Percentiles rank a stretch among this genome's conserved stretches.
Evolutionary conservation across 2,797 vertebrate species (phyloP).

Genomic region (Echeneis naucrates): DNA sequence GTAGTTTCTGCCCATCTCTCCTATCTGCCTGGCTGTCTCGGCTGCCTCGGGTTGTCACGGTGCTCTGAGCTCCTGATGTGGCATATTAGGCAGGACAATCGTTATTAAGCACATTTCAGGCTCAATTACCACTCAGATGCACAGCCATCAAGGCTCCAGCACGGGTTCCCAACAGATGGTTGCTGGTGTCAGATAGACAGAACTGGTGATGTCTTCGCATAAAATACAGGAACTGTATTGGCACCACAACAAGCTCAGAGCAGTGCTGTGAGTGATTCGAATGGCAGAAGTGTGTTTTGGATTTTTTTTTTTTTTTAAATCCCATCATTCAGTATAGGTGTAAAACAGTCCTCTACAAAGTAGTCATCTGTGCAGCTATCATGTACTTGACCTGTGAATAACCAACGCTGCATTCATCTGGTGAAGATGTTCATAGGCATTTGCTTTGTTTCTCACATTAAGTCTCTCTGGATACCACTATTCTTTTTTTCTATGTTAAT

Average conservation of each 20-base stretch:
- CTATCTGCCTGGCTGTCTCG: conserved; percentile 65
- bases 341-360: conserved; percentile 11
- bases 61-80: conserved; percentile 80
- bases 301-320: no score
- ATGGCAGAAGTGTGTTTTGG: conserved; percentile 5
- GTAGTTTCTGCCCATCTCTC: conserved; percentile 71
- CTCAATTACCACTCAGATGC: conserved; percentile 83
- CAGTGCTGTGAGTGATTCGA: conserved; percentile 18
- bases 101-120: conserved; percentile 86
- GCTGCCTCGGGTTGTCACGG: conserved; percentile 76
- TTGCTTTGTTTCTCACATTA: conserved; percentile 87
- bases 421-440: conserved; percentile 81
- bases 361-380: conserved; percentile 29
- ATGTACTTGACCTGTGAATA: conserved; percentile 73
- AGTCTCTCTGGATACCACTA: conserved; percentile 84
- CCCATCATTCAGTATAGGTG: conserved; percentile 16
- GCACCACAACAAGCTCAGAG: conserved; percentile 31
- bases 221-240: conserved; percentile 41
- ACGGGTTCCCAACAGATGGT: conserved; percentile 78
- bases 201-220: conserved; percentile 66
- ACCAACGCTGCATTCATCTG: conserved; percentile 81
- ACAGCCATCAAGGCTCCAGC: conserved; percentile 78
- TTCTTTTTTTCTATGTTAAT: conserved; percentile 68
- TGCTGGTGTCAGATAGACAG: conserved; percentile 71
- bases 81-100: conserved; percentile 83